These are phyloP conservation scores for Pherbina coryleti DNA, from an alignment of 2,888 invertebrate genomes.

Conservation along the genomic window DNA sequence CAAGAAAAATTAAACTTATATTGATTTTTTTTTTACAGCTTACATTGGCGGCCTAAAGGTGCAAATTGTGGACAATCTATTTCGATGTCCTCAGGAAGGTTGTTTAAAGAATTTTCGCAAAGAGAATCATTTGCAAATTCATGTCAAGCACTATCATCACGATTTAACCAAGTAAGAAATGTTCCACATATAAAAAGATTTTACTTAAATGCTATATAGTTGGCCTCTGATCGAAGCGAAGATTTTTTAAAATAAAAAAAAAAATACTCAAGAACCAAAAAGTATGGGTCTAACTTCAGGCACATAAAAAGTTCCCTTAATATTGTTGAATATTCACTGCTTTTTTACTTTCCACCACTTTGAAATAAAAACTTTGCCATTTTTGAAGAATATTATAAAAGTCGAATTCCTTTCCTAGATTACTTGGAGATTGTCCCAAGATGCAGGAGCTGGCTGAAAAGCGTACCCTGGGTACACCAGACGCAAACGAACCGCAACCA, in stretches of 20 bases:
- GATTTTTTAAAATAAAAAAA: no score
- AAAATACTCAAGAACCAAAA: no score
- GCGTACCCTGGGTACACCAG: conserved; percentile 73
- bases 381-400: no score
- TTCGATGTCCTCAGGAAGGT: conserved; percentile 82
- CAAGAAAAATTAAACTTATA: no score
- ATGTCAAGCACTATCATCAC: conserved; percentile 94
- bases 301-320: no score
- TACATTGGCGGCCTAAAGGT: conserved; percentile 75
- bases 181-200: neutral
- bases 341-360: no score
- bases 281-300: no score
- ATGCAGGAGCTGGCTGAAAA: conserved; percentile 89
- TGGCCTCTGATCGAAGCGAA: no score
- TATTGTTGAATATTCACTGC: no score
- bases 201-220: no score
- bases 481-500: conserved; percentile 70
- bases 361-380: no score
- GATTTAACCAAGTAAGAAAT: conserved; percentile 76
- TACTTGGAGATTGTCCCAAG: conserved; percentile 84
- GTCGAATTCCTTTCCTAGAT: conserved; percentile 55
- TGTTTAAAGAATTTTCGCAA: conserved; percentile 93
- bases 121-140: conserved; percentile 91
- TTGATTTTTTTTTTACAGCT: conserved; percentile 59
- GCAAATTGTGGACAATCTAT: conserved; percentile 77